Percentiles rank a stretch among this genome's conserved stretches.
phyloP scores from a whole-genome alignment of 2,113 vertebrate species.

The Dipodomys spectabilis region DNA sequence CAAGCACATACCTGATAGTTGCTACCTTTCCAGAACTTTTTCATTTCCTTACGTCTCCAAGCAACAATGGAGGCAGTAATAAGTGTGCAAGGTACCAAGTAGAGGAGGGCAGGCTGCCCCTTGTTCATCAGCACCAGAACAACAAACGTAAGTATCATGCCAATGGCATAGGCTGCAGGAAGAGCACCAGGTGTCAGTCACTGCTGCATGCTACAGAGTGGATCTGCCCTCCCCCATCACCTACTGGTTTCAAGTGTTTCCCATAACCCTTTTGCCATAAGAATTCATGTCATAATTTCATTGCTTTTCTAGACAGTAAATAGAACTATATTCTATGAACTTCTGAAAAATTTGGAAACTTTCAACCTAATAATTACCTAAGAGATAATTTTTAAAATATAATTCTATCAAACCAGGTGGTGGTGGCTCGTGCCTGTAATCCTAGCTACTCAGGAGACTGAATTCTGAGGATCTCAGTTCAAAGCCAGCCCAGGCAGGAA shows the following conservation, averaged over 20 bases:
- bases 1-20: slow-evolving; percentile 90
- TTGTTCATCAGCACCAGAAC: slow-evolving; percentile 93
- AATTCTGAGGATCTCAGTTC: too few species aligned
- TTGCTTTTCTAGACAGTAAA: slow-evolving; percentile 19
- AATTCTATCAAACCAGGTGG: too few species aligned
- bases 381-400: too few species aligned
- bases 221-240: neutral
- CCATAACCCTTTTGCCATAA: neutral
- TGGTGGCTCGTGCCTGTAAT: too few species aligned
- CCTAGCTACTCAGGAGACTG: too few species aligned
- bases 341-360: slow-evolving; percentile 48
- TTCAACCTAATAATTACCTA: neutral
- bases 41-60: slow-evolving; percentile 92
- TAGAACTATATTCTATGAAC: neutral
- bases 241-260: slow-evolving; percentile 37
- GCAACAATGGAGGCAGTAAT: slow-evolving; percentile 91
- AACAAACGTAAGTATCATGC: slow-evolving; percentile 93
- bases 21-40: slow-evolving; percentile 94
- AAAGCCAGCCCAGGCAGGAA: too few species aligned
- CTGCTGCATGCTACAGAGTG: neutral
- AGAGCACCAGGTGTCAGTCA: slow-evolving; percentile 30
- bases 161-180: slow-evolving; percentile 91
- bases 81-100: slow-evolving; percentile 96
- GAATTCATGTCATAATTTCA: slow-evolving; percentile 47
- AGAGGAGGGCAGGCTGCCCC: slow-evolving; percentile 97